Base-by-base conservation (phyloP, 2,797 vertebrate genomes). In the Coregonus ussuriensis region DNA sequence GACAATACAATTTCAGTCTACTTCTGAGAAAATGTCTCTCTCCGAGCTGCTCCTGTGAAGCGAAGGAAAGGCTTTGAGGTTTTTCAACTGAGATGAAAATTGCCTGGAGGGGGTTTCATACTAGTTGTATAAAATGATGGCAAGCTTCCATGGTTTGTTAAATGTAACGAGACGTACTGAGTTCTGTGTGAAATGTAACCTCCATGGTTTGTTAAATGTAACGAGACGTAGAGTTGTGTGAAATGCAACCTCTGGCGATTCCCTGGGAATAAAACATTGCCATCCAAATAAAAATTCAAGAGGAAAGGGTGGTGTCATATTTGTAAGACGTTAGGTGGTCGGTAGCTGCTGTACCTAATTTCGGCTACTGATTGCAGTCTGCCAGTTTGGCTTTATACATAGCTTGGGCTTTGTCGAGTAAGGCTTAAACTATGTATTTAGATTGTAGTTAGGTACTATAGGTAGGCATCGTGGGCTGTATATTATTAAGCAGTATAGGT, bases 11-110 rank as follows among this genome's bases (percentile, higher is more conserved):
- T 51, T 25, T 31, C 14, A 56, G 53, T 14, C 51, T 31, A 15
- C 70, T 74, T 6, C 41, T 13, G 16, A 47, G 25, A 14, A 15
- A 6, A 47, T 74, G 3, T n/a, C 15, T 67, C 62, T 65, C 31
- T n/a, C 16, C 7, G 3, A 6, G 16, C 13, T 63, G 35, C 37
- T 63, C 11, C 41, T 52, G n/a, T 51, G 54, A 14, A 47, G 15
- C 35, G 14, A 71, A 18, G 11, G 11, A 53, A 80, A n/a, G 52
- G 56, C 47, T 74, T 54, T 74, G 75, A n/a, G 53, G 16, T 71
- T 74, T 75, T 75, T 74, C 63, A 76, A 21, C 21, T 63, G 74
- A 72, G 41, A 79, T 65, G 13, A 70, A 79, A 51, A 79, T 51
- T 59, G 62, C 66, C 72, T 56, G 52, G 7, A 62, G 56, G 21